phyloP scores from a whole-genome alignment of 1,140 invertebrate genomes.

The Aphidius gifuensis region DNA sequence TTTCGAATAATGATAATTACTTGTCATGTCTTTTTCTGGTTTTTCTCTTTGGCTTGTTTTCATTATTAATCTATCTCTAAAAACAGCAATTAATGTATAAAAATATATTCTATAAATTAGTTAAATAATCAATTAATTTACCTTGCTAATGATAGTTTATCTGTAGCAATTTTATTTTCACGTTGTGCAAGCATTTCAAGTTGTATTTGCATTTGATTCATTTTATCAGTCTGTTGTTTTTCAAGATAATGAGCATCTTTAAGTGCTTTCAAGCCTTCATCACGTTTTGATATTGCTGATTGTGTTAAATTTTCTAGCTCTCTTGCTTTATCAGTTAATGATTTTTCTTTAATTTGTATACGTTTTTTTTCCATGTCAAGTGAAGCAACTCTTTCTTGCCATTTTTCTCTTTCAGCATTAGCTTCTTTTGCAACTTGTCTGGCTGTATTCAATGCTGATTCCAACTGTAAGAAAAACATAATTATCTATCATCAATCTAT shows the following conservation, averaged over 20 bases:
- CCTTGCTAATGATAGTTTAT: constrained; percentile 44
- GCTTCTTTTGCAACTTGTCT: constrained; percentile 37
- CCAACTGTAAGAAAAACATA: constrained; percentile 31
- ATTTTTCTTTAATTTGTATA: constrained; percentile 40
- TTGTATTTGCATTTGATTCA: constrained; percentile 39
- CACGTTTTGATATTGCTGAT: constrained; percentile 41
- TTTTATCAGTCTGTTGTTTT: constrained; percentile 41
- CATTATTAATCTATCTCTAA: constrained; percentile 41
- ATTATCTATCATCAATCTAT: constrained; percentile 11
- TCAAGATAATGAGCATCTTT: constrained; percentile 43
- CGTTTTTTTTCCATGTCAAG: constrained; percentile 36
- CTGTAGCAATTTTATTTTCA: constrained; percentile 41
- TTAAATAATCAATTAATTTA: constrained; percentile 27
- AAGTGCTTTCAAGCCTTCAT: constrained; percentile 44
- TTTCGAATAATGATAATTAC: constrained; percentile 4
- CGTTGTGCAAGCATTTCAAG: constrained; percentile 39
- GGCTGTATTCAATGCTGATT: constrained; percentile 44
- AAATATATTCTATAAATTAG: constrained; percentile 8
- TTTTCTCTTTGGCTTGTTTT: constrained; percentile 31
- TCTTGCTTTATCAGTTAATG: constrained; percentile 41
- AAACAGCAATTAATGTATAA: constrained; percentile 15
- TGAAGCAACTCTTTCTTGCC: constrained; percentile 43
- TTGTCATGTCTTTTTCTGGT: constrained; percentile 37
- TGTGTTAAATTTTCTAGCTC: constrained; percentile 46
- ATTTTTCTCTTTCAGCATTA: constrained; percentile 40